Evolutionary conservation across 1,140 invertebrate genomes (phyloP).

Genomic region (Pseudomyrmex pallidus): DNA sequence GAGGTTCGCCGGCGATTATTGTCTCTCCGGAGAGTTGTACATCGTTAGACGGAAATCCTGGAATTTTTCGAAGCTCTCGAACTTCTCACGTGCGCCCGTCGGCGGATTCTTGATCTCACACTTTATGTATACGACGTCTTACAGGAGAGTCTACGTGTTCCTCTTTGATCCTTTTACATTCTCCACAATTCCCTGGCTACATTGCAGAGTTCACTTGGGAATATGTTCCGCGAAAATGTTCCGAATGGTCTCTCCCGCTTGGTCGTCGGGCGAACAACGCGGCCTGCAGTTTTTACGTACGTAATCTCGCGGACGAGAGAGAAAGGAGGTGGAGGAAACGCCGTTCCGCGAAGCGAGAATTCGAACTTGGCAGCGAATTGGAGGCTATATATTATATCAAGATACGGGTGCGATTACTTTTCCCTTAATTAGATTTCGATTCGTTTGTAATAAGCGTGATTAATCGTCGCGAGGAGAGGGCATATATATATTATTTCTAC

Average conservation of each 20-base stretch:
- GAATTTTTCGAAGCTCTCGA: neutral
- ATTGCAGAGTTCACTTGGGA: neutral
- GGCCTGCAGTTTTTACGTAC: constrained; percentile 17
- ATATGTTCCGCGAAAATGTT: constrained; percentile 13
- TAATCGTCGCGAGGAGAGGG: constrained; percentile 13
- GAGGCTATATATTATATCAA: constrained; percentile 27
- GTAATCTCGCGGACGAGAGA: neutral
- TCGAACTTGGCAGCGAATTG: constrained; percentile 11
- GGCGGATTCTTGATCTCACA: neutral
- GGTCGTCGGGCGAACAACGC: neutral
- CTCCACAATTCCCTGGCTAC: neutral
- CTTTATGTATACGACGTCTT: neutral
- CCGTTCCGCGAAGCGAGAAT: neutral
- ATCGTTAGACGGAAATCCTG: neutral
- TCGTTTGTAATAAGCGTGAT: constrained; percentile 20
- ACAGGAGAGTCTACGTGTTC: neutral
- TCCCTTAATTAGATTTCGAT: constrained; percentile 46
- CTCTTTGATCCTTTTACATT: neutral
- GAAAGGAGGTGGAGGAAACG: neutral
- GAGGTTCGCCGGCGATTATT: neutral
- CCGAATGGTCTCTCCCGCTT: neutral
- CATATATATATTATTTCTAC: neutral
- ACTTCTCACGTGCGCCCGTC: neutral
- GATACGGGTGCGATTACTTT: constrained; percentile 20
- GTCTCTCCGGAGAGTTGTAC: neutral